Evolutionary conservation across 2,888 invertebrate species (phyloP).

Genomic region (Cepaea hortensis): DNA sequence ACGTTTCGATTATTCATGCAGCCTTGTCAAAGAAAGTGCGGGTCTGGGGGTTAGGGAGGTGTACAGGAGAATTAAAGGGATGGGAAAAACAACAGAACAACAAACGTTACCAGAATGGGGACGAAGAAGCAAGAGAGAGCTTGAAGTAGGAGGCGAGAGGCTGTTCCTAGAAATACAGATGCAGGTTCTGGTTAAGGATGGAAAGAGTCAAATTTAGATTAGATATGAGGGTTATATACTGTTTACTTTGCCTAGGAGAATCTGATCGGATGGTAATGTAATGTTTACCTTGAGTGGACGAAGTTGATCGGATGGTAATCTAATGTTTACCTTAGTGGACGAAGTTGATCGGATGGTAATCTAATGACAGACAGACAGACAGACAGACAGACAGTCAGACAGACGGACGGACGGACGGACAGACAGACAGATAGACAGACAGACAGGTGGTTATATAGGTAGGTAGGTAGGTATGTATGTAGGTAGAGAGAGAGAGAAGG

Average conservation of each 20-base stretch:
- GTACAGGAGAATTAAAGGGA: neutral
- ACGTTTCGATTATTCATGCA: constrained; percentile 36
- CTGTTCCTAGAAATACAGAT: neutral
- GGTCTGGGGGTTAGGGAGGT: neutral
- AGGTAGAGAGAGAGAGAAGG: neutral
- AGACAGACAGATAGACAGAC: neutral
- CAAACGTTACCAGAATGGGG: neutral
- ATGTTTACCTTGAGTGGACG: too few relatives aligned
- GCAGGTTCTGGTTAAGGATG: neutral
- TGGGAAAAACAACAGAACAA: neutral
- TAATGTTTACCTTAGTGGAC: too few relatives aligned
- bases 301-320: too few relatives aligned
- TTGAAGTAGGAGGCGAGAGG: neutral
- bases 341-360: too few relatives aligned
- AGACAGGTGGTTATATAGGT: too few relatives aligned
- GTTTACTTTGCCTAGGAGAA: neutral
- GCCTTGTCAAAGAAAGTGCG: constrained; percentile 27
- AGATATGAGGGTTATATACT: neutral
- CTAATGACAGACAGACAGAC: neutral
- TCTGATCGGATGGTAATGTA: neutral
- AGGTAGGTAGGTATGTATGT: neutral
- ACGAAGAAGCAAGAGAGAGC: neutral
- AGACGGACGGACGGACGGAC: neutral
- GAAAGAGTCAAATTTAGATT: neutral
- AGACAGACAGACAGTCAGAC: neutral